These are phyloP conservation scores for Sebastes trivittatus DNA, from an alignment of 2,797 vertebrate species.

Conservation along the genomic window DNA sequence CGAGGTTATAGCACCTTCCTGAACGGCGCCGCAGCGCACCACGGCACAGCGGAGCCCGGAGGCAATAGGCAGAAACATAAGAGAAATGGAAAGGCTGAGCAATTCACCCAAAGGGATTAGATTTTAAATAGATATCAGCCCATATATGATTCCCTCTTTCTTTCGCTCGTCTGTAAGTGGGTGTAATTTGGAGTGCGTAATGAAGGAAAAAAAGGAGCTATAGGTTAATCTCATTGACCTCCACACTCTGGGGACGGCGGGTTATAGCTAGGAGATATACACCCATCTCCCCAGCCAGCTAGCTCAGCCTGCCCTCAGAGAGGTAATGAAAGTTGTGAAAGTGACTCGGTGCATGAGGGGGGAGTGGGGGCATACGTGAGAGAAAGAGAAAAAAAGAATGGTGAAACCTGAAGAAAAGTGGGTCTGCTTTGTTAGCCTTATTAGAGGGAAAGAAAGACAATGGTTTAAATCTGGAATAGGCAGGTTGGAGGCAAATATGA, in stretches of 20 bases:
- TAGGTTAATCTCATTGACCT: slow-evolving; percentile 86
- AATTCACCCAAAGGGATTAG: slow-evolving; percentile 77
- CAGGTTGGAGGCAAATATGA: too few species aligned
- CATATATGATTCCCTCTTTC: slow-evolving; percentile 75
- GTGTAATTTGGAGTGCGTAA: slow-evolving; percentile 79
- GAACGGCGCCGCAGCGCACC: slow-evolving; percentile 48
- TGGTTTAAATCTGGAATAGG: not conserved
- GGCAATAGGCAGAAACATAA: slow-evolving; percentile 76
- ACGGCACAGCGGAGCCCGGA: slow-evolving; percentile 57
- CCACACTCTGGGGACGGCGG: slow-evolving; percentile 69
- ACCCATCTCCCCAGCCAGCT: slow-evolving; percentile 64
- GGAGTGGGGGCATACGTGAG: not conserved
- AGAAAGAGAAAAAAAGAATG: not conserved
- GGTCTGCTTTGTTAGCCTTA: slow-evolving; percentile 43
- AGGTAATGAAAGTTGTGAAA: slow-evolving; percentile 79
- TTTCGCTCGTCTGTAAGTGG: slow-evolving; percentile 73
- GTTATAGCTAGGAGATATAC: slow-evolving; percentile 71
- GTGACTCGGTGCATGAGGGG: slow-evolving; percentile 35
- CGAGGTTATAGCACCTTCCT: slow-evolving; percentile 73
- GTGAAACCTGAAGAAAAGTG: slow-evolving; percentile 69
- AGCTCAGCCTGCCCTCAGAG: slow-evolving; percentile 65
- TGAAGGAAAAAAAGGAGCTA: slow-evolving; percentile 76
- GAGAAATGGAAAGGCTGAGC: slow-evolving; percentile 74
- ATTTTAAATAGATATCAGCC: slow-evolving; percentile 83
- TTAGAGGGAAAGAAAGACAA: slow-evolving; percentile 26